Percentiles rank a stretch among this genome's conserved stretches.
Evolutionary conservation across 1,140 invertebrate species (phyloP).

Genomic region (Tetranychus urticae): DNA sequence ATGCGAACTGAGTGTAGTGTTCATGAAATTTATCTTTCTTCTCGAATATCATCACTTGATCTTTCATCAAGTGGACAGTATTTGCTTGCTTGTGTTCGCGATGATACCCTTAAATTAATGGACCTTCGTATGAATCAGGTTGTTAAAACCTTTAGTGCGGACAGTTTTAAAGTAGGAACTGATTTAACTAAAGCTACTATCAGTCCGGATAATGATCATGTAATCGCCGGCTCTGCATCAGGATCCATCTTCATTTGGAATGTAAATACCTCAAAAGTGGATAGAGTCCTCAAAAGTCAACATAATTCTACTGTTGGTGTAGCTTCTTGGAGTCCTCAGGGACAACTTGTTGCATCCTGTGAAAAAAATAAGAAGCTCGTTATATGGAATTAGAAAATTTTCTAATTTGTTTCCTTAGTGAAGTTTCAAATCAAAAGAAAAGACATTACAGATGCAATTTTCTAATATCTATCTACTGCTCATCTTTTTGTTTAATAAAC

Average conservation of each 20-base stretch:
- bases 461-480: too few species aligned
- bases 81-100: conserved; percentile 67
- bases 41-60: conserved; percentile 83
- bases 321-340: conserved; percentile 71
- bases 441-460: too few species aligned
- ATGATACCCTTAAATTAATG: conserved; percentile 77
- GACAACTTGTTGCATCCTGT: conserved; percentile 55
- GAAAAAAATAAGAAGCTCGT: conserved; percentile 59
- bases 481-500: too few species aligned
- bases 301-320: conserved; percentile 61
- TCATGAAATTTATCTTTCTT: conserved; percentile 61
- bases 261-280: conserved; percentile 43
- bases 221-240: conserved; percentile 67
- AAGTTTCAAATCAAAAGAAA: too few species aligned
- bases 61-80: conserved; percentile 70
- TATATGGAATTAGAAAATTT: conserved; percentile 34
- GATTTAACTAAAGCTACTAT: conserved; percentile 80
- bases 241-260: conserved; percentile 82
- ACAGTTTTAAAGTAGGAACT: conserved; percentile 78
- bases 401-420: background rate
- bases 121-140: conserved; percentile 84
- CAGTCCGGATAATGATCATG: conserved; percentile 63
- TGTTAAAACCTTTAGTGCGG: conserved; percentile 62
- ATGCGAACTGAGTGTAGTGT: conserved; percentile 35
- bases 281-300: conserved; percentile 65